Evolutionary conservation across 2,113 vertebrate genomes (phyloP), one percentile per base, ranked within the genome.

Genomic region (Geothlypis trichas): DNA sequence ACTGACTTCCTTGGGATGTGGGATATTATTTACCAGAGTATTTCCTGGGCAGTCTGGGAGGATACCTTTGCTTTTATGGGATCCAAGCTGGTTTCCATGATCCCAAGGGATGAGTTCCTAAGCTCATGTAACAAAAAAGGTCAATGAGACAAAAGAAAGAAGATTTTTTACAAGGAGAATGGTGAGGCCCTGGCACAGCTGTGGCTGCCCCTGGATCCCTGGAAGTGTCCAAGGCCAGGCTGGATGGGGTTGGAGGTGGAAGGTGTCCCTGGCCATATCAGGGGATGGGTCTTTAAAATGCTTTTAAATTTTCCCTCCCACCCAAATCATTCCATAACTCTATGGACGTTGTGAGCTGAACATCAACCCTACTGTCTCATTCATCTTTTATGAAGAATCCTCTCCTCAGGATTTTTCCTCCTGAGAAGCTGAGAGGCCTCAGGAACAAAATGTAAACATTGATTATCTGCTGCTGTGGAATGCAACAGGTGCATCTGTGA

Each of bases 1-100:
- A 39, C 37, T 15, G 15, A 30, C 6, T 47, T 74, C 1, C 0
- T 10, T 42, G 30, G 72, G 47, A 23, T 82, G 7, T 5, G 18
- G 72, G 52, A 27, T 77, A 3, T 33, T 44, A 27, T 73, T 72
- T 18, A 24, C 17, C 51, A 27, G 14, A 22, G 54, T 19, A 7
- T 68, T 82, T 49, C 31, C 49, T 59, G 46, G 23, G 23, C 18
- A 37, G 16, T 7, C 46, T 22, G 47, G 37, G 30, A 74, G 69
- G 26, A 22, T 87, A 26, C 5, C 11, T 61, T 51, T 75, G 39
- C 15, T 39, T 69, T 59, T 35, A 4, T 14, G 42, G 47, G 51
- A 33, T 30, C 46, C 3, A 6, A 11, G 22, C 13, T 46, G 59
- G 20, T 35, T 93, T 69, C 51, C 11, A 0, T 58, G 7, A 35